A percentile compares a stretch with the other conserved stretches of the same genome.
Evolutionary conservation across 2,797 vertebrate species (phyloP).

Genomic region (Otolemur crassicaudatus): DNA sequence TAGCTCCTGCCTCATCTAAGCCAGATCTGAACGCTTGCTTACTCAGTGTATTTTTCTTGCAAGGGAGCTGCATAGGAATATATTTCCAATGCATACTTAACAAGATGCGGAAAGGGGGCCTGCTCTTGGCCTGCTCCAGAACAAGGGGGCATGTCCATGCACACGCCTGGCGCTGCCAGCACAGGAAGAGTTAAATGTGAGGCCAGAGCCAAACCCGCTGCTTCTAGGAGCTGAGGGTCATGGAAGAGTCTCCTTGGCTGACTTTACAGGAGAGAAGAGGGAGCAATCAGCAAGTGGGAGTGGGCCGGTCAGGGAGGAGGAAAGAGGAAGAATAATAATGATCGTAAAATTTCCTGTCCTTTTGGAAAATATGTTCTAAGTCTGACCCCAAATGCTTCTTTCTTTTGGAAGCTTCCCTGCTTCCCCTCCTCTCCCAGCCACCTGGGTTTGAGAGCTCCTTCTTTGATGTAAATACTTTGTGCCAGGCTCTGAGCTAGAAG

Average conservation of each 20-base stretch:
- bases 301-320: background rate
- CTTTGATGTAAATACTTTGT: background rate
- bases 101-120: slow-evolving; percentile 6
- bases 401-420: background rate
- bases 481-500: background rate
- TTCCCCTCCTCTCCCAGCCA: background rate
- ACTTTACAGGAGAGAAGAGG: background rate
- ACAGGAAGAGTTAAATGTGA: background rate
- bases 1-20: slow-evolving; percentile 58
- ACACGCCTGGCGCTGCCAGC: accelerated
- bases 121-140: background rate
- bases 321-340: background rate
- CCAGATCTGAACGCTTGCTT: slow-evolving; percentile 81
- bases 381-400: background rate
- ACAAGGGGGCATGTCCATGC: background rate
- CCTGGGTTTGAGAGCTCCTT: background rate
- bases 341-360: background rate
- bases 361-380: background rate
- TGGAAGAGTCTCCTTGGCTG: background rate
- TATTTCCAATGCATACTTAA: slow-evolving; percentile 67
- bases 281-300: background rate
- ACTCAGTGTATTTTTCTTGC: slow-evolving; percentile 77
- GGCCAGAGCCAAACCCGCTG: background rate
- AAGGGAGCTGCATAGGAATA: slow-evolving; percentile 63
- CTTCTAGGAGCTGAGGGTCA: background rate